phyloP scores from a whole-genome alignment of 2,888 invertebrate species.

The Xylota sylvarum region DNA sequence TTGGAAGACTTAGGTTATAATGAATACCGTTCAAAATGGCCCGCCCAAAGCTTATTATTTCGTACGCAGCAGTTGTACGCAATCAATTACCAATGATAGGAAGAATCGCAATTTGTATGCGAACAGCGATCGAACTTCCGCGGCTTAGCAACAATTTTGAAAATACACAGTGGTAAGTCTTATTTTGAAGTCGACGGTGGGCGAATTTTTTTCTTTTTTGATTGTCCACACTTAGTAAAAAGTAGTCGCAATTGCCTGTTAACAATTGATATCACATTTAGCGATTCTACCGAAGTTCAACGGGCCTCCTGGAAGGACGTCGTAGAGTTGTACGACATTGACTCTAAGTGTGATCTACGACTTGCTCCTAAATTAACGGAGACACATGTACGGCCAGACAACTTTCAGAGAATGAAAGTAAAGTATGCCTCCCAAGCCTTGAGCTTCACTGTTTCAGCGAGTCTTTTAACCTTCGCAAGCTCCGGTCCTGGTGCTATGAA shows the following conservation, averaged over 20 bases:
- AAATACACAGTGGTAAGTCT: not conserved
- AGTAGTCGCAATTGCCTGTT: conserved; percentile 44
- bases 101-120: conserved; percentile 37
- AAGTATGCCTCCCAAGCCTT: no score
- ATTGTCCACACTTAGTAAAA: conserved; percentile 40
- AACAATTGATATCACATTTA: not conserved
- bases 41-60: conserved; percentile 6
- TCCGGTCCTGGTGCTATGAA: no score
- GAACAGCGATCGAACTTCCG: conserved; percentile 50
- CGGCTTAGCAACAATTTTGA: conserved; percentile 26
- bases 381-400: no score
- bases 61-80: not conserved
- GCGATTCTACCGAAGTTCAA: not conserved
- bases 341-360: not conserved
- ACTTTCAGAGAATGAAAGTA: no score
- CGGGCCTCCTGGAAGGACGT: not conserved
- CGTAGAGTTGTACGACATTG: not conserved
- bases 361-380: no score
- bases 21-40: not conserved
- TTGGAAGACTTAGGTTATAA: conserved; percentile 7
- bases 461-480: no score
- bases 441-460: no score
- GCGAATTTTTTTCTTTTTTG: conserved; percentile 27
- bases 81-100: not conserved
- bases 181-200: conserved; percentile 31